Evolutionary conservation across 2,888 invertebrate species (phyloP), one percentile per base, ranked within the genome.

Genomic region (Eucriotettix oculatus): DNA sequence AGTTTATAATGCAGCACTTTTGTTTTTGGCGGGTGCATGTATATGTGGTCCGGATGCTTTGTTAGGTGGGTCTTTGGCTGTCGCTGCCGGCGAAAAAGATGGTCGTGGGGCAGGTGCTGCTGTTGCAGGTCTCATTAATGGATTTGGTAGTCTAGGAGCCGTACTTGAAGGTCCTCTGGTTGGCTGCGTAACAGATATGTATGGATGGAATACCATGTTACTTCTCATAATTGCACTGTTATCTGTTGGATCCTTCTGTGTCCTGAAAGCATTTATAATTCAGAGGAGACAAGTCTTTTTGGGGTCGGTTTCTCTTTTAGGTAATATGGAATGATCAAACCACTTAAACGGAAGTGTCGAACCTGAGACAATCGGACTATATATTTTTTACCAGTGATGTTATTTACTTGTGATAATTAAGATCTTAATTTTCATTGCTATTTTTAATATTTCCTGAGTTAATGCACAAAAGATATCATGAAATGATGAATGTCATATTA

Each of bases 141-240:
- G 76, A 67, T 72, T 76, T 68, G 75, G 75, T 9, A 74, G 73
- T 60, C 66, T 76, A 57, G 76, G 76, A 2, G 74, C 74, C 3
- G 73, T 75, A 57, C 62, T 75, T 16, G 74, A 76, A 66, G 76
- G 76, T 0, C 76, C 76, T 12, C 62, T 76, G 9, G 71, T 76
- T 53, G 75, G 75, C 1, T 65, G 70, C 43, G 67, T 75, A n/a
- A 69, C 73, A 2, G 69, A 71, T 14, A 58, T 66, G 12, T 73
- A 72, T 60, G 74, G 75, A 29, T 76, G 75, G 75, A 66, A 70
- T 11, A 72, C 73, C 16, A 72, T 76, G 71, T 73, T 75, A 59
- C 68, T 71, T 52, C 65, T 73, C 14, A 72, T 76, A 70, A 71
- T 74, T 16, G 64, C 66, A 5, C 64, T 75, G 14, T 71, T 73